phyloP scores from a whole-genome alignment of 2,888 invertebrate species.

The Nebria brevicollis region DNA sequence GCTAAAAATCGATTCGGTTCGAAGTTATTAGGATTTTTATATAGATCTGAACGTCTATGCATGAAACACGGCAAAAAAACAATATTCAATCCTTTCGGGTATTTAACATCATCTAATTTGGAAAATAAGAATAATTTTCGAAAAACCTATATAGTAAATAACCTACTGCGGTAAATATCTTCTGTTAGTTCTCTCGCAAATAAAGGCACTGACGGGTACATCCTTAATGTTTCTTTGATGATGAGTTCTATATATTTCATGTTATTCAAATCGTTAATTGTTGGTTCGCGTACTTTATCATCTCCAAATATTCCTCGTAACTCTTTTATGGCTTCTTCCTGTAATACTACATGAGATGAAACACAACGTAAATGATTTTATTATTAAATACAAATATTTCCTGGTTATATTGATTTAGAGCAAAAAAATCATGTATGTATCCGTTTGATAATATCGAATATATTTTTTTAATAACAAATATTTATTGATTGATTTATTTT shows the following conservation, averaged over 20 bases:
- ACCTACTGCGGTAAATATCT: background rate
- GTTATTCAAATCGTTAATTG: background rate
- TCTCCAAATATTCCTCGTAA: slow-evolving; percentile 53
- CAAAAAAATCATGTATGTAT: background rate
- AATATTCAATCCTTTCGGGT: background rate
- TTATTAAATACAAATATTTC: too few relatives aligned
- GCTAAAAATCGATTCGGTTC: slow-evolving; percentile 51
- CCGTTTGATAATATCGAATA: too few relatives aligned
- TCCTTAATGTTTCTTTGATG: slow-evolving; percentile 14
- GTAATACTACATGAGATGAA: slow-evolving; percentile 8
- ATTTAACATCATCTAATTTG: background rate
- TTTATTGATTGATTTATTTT: background rate
- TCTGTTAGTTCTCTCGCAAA: slow-evolving; percentile 10
- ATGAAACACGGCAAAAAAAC: background rate
- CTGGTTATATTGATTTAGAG: too few relatives aligned
- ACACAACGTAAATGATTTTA: too few relatives aligned
- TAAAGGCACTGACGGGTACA: slow-evolving; percentile 10
- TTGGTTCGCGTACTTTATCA: slow-evolving; percentile 50
- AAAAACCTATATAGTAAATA: background rate
- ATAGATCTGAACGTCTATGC: slow-evolving; percentile 57
- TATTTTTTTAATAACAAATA: background rate
- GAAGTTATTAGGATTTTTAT: slow-evolving; percentile 67
- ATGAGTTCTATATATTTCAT: slow-evolving; percentile 14
- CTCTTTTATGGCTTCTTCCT: slow-evolving; percentile 55
- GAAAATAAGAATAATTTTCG: background rate